These are phyloP conservation scores for Bombycilla garrulus DNA, from an alignment of 2,113 vertebrate genomes.

Conservation along the genomic window DNA sequence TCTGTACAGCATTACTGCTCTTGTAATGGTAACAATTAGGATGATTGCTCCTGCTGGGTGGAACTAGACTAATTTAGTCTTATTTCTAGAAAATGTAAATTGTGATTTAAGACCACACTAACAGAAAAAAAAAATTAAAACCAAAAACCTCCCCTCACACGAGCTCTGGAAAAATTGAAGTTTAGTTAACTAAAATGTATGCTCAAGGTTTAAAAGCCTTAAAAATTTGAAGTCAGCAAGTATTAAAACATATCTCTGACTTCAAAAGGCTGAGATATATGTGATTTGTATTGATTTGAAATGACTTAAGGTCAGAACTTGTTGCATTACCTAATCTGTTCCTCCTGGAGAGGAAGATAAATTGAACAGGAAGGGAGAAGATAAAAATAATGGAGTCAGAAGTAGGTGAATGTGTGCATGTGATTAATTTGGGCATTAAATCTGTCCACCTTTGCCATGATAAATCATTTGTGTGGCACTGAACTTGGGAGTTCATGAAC, in stretches of 20 bases:
- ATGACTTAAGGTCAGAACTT: background rate
- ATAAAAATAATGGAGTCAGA: background rate
- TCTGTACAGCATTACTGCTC: background rate
- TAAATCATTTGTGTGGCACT: background rate
- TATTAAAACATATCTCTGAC: background rate
- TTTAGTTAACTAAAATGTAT: background rate
- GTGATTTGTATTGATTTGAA: background rate
- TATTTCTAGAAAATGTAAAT: background rate
- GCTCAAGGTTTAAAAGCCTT: background rate
- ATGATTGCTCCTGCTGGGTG: background rate
- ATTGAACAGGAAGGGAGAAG: background rate
- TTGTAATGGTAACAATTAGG: background rate
- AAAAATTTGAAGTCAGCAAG: background rate
- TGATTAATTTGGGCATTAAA: background rate
- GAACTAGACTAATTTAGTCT: background rate
- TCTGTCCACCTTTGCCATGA: background rate
- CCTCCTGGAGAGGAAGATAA: background rate
- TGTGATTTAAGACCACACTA: background rate
- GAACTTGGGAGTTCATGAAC: background rate
- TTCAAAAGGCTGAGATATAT: background rate
- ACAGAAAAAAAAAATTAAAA: background rate
- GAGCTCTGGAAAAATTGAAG: background rate
- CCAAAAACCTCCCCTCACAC: background rate
- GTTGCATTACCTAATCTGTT: background rate
- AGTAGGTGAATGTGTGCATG: background rate